phyloP scores from a whole-genome alignment of 2,113 vertebrate genomes.

The Neogale vison region DNA sequence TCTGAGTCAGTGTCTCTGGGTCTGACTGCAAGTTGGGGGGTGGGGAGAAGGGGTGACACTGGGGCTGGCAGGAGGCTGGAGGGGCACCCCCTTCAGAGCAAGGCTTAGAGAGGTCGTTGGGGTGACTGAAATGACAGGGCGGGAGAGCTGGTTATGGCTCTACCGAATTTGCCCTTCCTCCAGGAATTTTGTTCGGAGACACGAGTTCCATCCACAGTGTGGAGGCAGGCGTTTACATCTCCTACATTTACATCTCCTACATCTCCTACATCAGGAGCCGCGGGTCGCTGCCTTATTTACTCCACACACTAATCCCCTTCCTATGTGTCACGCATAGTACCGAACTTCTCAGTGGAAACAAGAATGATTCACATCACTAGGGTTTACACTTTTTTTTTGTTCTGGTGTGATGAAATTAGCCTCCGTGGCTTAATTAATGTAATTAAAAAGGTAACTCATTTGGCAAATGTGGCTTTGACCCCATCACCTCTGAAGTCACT shows the following conservation, averaged over 20 bases:
- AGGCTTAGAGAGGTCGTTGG: neutral
- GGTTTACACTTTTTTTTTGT: neutral
- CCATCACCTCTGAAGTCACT: neutral
- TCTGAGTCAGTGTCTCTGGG: neutral
- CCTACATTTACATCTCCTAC: too few species aligned
- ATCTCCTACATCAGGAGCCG: neutral
- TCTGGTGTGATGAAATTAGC: neutral
- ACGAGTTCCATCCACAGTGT: neutral
- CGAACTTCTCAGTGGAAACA: neutral
- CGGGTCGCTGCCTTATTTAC: neutral
- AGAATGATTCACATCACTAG: neutral
- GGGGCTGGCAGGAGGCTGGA: neutral
- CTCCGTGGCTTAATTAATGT: neutral
- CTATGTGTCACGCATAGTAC: accelerated
- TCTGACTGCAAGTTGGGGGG: neutral
- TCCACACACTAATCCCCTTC: accelerated
- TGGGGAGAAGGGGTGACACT: neutral
- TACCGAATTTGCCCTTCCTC: neutral
- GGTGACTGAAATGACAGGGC: neutral
- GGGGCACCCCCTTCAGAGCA: neutral
- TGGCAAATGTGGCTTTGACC: neutral
- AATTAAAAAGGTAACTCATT: neutral
- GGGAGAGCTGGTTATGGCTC: accelerated
- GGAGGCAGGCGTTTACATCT: accelerated
- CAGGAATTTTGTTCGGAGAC: neutral